Evolutionary conservation across 2,888 invertebrate genomes (phyloP).

Genomic region (Clostera curtula): DNA sequence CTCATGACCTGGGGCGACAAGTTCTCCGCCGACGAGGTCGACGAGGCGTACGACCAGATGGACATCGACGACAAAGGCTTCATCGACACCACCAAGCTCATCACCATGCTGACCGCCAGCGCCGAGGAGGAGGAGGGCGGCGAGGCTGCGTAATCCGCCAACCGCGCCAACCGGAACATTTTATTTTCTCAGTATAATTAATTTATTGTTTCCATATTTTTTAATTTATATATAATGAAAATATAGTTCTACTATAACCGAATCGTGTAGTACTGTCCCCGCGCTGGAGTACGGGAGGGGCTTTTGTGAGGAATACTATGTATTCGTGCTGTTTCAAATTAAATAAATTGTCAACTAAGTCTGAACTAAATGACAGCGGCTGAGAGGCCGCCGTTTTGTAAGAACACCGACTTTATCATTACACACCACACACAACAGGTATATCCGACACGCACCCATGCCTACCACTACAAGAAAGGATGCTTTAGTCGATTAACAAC

Average conservation of each 20-base stretch:
- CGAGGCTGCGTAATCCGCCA: conserved; percentile 60
- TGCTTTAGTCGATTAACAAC: too few relatives aligned
- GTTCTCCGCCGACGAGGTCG: conserved; percentile 90
- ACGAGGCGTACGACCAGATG: conserved; percentile 95
- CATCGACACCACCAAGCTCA: conserved; percentile 91
- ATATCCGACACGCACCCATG: conserved; percentile 9
- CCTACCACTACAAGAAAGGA: too few relatives aligned
- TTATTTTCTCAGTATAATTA: conserved; percentile 61
- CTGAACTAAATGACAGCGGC: conserved; percentile 55
- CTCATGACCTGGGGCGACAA: conserved; percentile 96
- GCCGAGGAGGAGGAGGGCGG: conserved; percentile 86
- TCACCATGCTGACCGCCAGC: conserved; percentile 91
- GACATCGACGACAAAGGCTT: conserved; percentile 92
- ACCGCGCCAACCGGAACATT: conserved; percentile 46
- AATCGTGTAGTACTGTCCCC: conserved; percentile 53
- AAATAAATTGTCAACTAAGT: conserved; percentile 59
- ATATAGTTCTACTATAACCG: conserved; percentile 70
- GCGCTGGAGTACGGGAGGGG: conserved; percentile 15
- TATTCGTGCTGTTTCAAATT: conserved; percentile 54
- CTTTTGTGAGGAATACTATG: conserved; percentile 53
- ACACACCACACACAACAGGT: conserved; percentile 24
- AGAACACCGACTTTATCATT: conserved; percentile 49
- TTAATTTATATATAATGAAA: conserved; percentile 70
- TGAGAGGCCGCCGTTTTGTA: conserved; percentile 40
- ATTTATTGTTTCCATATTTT: conserved; percentile 73